Evolutionary conservation across 2,113 vertebrate genomes (phyloP).

Genomic region (Glaucomys volans): DNA sequence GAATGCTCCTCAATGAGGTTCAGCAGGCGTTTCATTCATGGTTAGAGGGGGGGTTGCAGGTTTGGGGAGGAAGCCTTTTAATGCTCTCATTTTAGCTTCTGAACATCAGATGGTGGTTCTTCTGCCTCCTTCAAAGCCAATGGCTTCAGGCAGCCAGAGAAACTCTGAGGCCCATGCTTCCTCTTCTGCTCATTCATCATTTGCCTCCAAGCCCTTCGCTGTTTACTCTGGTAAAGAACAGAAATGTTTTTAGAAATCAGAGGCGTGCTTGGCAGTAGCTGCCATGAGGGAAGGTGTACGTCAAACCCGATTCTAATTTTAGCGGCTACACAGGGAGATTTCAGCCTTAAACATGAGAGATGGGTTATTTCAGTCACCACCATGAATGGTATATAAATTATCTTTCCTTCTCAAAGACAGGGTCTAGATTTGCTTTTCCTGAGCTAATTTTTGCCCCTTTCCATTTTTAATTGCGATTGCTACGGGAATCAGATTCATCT

Average conservation of each 20-base stretch:
- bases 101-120: background rate
- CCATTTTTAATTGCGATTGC: slow-evolving; percentile 37
- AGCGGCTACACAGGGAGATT: background rate
- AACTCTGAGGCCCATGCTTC: background rate
- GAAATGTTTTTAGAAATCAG: slow-evolving; percentile 47
- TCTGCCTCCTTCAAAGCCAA: slow-evolving; percentile 6
- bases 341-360: background rate
- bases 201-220: slow-evolving; percentile 6
- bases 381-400: slow-evolving; percentile 34
- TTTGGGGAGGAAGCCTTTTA: background rate
- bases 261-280: background rate
- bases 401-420: background rate
- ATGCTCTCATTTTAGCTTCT: background rate
- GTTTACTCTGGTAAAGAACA: background rate
- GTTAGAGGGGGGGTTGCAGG: background rate
- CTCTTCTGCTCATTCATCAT: background rate
- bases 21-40: background rate
- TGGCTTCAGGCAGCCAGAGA: background rate
- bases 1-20: background rate
- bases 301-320: slow-evolving; percentile 37
- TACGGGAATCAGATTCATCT: background rate
- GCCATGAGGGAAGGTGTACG: background rate
- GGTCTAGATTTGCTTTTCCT: background rate
- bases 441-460: background rate
- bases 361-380: slow-evolving; percentile 56